Base-by-base conservation (phyloP, 2,113 vertebrate species). In the Halcyon senegalensis region DNA sequence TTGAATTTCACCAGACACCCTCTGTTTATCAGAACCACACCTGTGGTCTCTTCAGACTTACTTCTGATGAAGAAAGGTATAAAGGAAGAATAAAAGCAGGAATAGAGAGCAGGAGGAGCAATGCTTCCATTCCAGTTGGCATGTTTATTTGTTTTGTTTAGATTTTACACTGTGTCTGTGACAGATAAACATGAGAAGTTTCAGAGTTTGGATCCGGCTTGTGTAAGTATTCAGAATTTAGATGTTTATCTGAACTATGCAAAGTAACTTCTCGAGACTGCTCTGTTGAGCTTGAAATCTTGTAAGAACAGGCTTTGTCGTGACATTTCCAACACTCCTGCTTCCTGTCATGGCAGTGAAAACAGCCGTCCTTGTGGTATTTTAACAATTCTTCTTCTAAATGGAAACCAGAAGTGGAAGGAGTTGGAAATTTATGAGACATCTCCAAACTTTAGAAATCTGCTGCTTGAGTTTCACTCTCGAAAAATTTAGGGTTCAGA, bases 301-400 rank as follows among this genome's bases (percentile, higher is more conserved):
- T 89, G 62, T 67, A 91, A 63, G 87, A 89, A 77, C 77, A 91
- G 86, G 59, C n/a, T 94, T 93, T 87, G 84, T 94, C 0, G 5
- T 94, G 94, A 94, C 91, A 85, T 85, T 91, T 96, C 91, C 94
- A 94, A 69, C 93, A 89, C 77, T 94, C 62, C 94, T 94, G 94
- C 96, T 96, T 96, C 94, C 96, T 95, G 89, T 95, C 94, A 97
- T 93, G 84, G 93, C 93, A 95, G 78, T 76, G 77, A 84, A 93
- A 87, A 93, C 90, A 95, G 77, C 87, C 25, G 0, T 91, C 81
- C 77, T 78, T 1, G 0, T 43, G 66, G 77, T 92, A 95, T 96
- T 96, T 92, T 92, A 96, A 89, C 84, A 92, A 83, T 96, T 85
- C 77, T 70, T 92, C 72, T 91, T 90, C 77, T 76, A 96, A 96